These are phyloP conservation scores for Gulo gulo DNA, from an alignment of 2,113 vertebrate species.

Conservation along the genomic window DNA sequence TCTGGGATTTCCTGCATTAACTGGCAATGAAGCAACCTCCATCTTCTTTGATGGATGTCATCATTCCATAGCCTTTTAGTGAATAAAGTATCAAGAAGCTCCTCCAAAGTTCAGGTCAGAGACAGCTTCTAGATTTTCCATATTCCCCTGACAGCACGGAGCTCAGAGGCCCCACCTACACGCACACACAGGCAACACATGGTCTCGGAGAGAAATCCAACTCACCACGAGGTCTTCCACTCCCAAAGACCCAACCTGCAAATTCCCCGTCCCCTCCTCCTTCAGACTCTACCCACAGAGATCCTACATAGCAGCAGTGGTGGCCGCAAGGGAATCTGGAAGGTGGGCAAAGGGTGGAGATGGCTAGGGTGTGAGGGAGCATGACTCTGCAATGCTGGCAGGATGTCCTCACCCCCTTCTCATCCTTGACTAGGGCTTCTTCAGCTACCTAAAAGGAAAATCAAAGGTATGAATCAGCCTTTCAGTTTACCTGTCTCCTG, in stretches of 20 bases:
- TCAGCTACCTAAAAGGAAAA: constrained; percentile 46
- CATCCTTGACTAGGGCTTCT: neutral
- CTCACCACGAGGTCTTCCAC: neutral
- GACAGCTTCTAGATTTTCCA: neutral
- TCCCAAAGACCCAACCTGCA: neutral
- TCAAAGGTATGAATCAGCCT: neutral
- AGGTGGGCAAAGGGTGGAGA: neutral
- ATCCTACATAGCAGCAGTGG: neutral
- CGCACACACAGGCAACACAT: neutral
- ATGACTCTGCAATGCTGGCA: neutral
- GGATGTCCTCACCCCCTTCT: neutral
- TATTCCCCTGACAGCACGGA: neutral
- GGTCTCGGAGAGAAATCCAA: neutral
- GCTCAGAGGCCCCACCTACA: neutral
- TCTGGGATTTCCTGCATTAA: neutral
- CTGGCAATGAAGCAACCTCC: neutral
- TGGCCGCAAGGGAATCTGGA: neutral
- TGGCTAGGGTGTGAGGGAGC: neutral
- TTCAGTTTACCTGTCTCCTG: neutral
- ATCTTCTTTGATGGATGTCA: neutral
- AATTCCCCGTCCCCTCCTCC: neutral
- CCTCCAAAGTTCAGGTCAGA: constrained; percentile 34
- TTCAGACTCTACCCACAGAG: neutral
- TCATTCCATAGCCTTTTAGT: neutral
- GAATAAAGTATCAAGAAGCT: neutral